These are phyloP conservation scores for Ctenomys sociabilis DNA, from an alignment of 2,113 vertebrate species.

Conservation along the genomic window DNA sequence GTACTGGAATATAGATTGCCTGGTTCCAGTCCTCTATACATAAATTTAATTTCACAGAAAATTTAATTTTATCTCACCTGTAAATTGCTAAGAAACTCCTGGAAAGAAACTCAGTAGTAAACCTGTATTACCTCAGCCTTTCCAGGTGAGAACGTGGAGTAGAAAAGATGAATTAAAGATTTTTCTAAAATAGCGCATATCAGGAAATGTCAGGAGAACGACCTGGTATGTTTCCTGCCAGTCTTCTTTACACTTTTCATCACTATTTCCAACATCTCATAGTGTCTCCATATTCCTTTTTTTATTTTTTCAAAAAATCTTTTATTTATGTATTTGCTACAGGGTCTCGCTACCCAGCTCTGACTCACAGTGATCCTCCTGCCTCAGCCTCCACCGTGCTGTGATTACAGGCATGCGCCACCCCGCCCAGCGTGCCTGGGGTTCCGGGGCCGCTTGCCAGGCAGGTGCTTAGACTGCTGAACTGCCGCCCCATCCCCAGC, in stretches of 20 bases:
- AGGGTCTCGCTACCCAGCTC: no score
- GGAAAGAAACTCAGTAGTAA: neutral
- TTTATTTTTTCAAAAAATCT: no score
- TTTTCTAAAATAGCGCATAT: conserved; percentile 28
- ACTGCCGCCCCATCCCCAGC: no score
- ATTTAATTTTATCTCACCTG: conserved; percentile 4
- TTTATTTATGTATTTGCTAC: no score
- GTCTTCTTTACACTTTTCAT: neutral
- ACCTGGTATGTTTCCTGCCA: neutral
- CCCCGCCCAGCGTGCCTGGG: no score
- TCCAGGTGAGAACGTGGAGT: neutral
- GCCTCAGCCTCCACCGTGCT: no score
- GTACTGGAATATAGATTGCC: neutral
- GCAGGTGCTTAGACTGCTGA: no score
- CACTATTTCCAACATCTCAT: neutral
- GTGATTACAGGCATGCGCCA: no score
- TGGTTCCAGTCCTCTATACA: neutral
- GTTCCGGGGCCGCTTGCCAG: no score
- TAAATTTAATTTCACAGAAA: neutral
- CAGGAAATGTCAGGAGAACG: neutral
- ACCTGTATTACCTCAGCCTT: neutral
- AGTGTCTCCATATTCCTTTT: neutral
- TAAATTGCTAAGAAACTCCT: neutral
- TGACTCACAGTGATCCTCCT: no score
- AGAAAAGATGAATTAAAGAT: neutral